Conservation (phyloP, 1,140 invertebrate genomes). For the Drosophila paulistorum region DNA sequence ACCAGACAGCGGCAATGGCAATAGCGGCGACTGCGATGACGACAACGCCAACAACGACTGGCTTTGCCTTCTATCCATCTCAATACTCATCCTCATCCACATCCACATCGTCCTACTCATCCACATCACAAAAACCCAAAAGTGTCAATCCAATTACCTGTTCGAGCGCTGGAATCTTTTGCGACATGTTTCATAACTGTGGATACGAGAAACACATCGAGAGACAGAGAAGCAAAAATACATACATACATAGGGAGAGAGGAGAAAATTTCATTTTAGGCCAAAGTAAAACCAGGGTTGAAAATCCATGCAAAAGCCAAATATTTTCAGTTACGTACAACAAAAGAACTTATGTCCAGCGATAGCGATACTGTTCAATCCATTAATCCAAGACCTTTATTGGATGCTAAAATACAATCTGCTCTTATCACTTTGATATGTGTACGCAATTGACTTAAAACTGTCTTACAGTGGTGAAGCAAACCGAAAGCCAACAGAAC, state of each 20-base stretch:
- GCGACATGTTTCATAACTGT: slow-evolving; percentile 80
- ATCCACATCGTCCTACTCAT: slow-evolving; percentile 29
- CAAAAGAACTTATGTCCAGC: not conserved
- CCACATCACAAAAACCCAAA: slow-evolving; percentile 68
- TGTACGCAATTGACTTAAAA: not conserved
- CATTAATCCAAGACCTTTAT: not conserved
- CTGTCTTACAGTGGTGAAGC: too few species aligned
- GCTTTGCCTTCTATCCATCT: slow-evolving; percentile 17
- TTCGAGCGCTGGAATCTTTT: slow-evolving; percentile 80
- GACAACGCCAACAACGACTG: slow-evolving; percentile 23
- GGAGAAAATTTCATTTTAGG: slow-evolving; percentile 7
- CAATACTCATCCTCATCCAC: slow-evolving; percentile 32
- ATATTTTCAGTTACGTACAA: not conserved
- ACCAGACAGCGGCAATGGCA: slow-evolving; percentile 27
- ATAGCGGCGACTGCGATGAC: too few species aligned
- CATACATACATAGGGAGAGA: not conserved
- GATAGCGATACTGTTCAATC: not conserved
- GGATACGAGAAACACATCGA: slow-evolving; percentile 55
- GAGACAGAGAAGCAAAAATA: not conserved
- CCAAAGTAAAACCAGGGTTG: slow-evolving; percentile 13
- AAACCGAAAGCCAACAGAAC: too few species aligned
- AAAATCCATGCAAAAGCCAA: not conserved
- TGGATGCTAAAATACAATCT: too few species aligned
- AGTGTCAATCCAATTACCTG: slow-evolving; percentile 82
- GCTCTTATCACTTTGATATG: not conserved